These are phyloP conservation scores for Saguinus imperator DNA, from an alignment of 2,113 vertebrate species.

Conservation along the genomic window DNA sequence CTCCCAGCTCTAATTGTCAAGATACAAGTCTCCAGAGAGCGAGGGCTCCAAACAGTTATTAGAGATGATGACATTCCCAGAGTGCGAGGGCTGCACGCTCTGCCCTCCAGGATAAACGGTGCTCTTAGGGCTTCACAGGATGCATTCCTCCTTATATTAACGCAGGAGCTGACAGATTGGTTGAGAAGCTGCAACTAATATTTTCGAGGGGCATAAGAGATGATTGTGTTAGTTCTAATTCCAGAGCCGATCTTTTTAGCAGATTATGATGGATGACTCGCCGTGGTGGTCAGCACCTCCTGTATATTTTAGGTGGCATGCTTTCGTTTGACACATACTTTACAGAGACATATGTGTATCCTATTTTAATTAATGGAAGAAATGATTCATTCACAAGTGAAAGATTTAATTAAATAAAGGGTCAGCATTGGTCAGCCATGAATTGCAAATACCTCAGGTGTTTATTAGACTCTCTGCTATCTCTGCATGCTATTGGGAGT, in stretches of 20 bases:
- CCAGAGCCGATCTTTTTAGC: constrained; percentile 61
- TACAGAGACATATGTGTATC: constrained; percentile 73
- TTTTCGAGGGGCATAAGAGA: constrained; percentile 55
- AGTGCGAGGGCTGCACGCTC: background rate
- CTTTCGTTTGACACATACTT: constrained; percentile 73
- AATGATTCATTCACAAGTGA: constrained; percentile 78
- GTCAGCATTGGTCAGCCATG: constrained; percentile 59
- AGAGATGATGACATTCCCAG: background rate
- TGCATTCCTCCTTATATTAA: background rate
- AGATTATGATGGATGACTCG: constrained; percentile 60
- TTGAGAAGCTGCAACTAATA: constrained; percentile 30
- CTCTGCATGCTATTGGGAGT: constrained; percentile 15
- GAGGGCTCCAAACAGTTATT: background rate
- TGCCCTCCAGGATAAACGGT: constrained; percentile 42
- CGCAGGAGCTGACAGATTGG: constrained; percentile 34
- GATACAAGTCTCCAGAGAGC: background rate
- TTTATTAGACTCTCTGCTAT: constrained; percentile 22
- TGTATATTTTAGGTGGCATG: constrained; percentile 71
- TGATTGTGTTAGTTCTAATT: constrained; percentile 60
- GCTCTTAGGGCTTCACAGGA: background rate
- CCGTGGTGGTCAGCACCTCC: constrained; percentile 56
- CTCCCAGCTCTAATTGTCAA: background rate
- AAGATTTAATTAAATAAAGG: constrained; percentile 79
- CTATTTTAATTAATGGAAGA: constrained; percentile 77
- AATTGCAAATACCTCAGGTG: constrained; percentile 70